phyloP scores from a whole-genome alignment of 2,113 vertebrate species.

The Poecilia latipinna region DNA sequence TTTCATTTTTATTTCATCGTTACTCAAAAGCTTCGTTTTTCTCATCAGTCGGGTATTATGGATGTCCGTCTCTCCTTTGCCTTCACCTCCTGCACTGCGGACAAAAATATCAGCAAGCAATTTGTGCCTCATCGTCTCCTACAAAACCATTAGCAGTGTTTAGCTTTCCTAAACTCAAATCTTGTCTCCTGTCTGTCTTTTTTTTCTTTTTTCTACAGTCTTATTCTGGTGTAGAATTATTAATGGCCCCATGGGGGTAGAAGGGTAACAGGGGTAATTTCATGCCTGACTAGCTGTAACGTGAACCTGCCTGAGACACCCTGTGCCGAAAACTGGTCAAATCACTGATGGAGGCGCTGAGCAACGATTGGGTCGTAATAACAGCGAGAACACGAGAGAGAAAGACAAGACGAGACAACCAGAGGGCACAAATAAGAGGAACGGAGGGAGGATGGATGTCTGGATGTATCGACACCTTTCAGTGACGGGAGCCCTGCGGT shows the following conservation, averaged over 20 bases:
- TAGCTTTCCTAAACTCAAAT: background rate
- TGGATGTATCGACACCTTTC: conserved; percentile 3
- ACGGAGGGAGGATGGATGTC: background rate
- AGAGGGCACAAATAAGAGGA: conserved; percentile 1
- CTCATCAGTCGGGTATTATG: too few relatives aligned
- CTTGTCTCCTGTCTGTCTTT: background rate
- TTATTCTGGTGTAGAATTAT: conserved; percentile 15
- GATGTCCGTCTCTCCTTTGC: too few relatives aligned
- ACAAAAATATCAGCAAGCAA: background rate
- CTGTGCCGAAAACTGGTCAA: background rate
- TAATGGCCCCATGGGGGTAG: conserved; percentile 21
- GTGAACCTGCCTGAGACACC: conserved; percentile 27
- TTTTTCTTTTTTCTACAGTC: conserved; percentile 24
- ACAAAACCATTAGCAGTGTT: background rate
- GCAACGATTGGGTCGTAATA: conserved; percentile 34
- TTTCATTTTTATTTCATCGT: background rate
- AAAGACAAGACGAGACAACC: conserved; percentile 17
- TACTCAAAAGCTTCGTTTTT: too few relatives aligned
- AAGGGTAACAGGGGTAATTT: conserved; percentile 58
- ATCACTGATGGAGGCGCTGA: conserved; percentile 31
- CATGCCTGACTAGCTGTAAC: conserved; percentile 65
- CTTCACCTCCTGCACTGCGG: too few relatives aligned
- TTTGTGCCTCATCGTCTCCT: background rate
- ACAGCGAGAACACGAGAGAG: conserved; percentile 26
- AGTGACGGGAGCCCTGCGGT: conserved; percentile 6